Conservation (phyloP, 2,888 invertebrate genomes). For the Deilephila elpenor region DNA sequence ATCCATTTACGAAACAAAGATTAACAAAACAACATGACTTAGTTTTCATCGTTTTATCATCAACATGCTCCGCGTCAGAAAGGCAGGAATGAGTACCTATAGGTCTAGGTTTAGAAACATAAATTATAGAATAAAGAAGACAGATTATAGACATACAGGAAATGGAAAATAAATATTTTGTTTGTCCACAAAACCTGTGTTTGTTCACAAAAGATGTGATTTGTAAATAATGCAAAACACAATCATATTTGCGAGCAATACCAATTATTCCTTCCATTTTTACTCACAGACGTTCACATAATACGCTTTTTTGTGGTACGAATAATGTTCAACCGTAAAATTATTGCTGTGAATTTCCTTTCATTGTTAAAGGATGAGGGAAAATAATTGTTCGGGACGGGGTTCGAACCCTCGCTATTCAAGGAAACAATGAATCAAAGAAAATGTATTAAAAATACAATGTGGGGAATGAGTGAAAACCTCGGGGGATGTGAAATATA, state of each 20-base stretch:
- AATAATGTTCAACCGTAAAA: neutral
- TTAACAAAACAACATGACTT: too few species aligned
- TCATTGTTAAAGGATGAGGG: neutral
- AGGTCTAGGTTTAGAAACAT: too few species aligned
- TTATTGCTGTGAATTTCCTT: neutral
- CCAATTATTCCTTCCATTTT: neutral
- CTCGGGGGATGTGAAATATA: too few species aligned
- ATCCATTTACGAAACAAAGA: too few species aligned
- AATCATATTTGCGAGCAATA: neutral
- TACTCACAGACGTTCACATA: neutral
- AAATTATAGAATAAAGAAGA: too few species aligned
- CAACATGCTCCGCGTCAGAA: too few species aligned
- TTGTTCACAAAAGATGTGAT: neutral
- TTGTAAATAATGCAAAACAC: neutral
- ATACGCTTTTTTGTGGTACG: neutral
- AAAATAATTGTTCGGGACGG: neutral
- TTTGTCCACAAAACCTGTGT: neutral
- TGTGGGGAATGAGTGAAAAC: too few species aligned
- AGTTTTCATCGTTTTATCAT: too few species aligned
- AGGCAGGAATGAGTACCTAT: too few species aligned
- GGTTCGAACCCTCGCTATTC: neutral
- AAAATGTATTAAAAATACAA: neutral
- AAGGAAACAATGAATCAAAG: conserved; percentile 14
- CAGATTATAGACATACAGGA: too few species aligned
- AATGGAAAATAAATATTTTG: too few species aligned